Conservation (phyloP, 2,888 invertebrate genomes). For the Monopis laevigella region DNA sequence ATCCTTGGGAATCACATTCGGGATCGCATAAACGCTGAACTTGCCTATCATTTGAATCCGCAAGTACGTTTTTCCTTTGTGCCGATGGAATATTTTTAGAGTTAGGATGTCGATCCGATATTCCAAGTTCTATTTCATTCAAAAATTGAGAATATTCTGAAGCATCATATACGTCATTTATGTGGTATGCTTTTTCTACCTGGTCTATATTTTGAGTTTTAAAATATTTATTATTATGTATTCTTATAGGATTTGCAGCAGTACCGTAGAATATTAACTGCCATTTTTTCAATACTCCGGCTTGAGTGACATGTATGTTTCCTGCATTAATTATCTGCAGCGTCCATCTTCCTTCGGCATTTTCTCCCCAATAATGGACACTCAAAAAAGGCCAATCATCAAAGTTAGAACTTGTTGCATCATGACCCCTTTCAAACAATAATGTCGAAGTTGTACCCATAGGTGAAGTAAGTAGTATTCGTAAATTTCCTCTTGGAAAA, state of each 20-base stretch:
- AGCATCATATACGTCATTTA: constrained; percentile 71
- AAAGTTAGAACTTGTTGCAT: constrained; percentile 91
- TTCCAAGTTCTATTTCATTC: constrained; percentile 56
- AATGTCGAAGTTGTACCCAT: constrained; percentile 94
- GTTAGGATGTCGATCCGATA: constrained; percentile 71
- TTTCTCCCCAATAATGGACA: constrained; percentile 98
- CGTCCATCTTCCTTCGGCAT: constrained; percentile 88
- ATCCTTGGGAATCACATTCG: constrained; percentile 80
- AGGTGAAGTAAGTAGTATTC: constrained; percentile 89
- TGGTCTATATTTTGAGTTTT: constrained; percentile 49
- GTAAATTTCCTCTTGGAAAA: constrained; percentile 92
- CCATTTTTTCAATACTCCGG: constrained; percentile 93
- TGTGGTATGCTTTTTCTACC: constrained; percentile 65
- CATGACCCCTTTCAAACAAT: constrained; percentile 91
- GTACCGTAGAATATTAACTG: constrained; percentile 97
- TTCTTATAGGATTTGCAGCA: constrained; percentile 81
- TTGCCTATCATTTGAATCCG: constrained; percentile 69
- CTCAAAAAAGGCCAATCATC: constrained; percentile 99
- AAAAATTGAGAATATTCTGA: constrained; percentile 67
- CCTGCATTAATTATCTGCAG: constrained; percentile 81
- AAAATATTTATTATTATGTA: constrained; percentile 69
- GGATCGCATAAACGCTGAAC: constrained; percentile 80
- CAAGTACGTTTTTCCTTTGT: constrained; percentile 68
- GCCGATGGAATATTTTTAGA: constrained; percentile 74
- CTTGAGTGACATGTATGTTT: constrained; percentile 82